Evolutionary conservation across 2,888 invertebrate genomes (phyloP), one percentile per base, ranked within the genome.

Genomic region (Heteromyza rotundicornis): DNA sequence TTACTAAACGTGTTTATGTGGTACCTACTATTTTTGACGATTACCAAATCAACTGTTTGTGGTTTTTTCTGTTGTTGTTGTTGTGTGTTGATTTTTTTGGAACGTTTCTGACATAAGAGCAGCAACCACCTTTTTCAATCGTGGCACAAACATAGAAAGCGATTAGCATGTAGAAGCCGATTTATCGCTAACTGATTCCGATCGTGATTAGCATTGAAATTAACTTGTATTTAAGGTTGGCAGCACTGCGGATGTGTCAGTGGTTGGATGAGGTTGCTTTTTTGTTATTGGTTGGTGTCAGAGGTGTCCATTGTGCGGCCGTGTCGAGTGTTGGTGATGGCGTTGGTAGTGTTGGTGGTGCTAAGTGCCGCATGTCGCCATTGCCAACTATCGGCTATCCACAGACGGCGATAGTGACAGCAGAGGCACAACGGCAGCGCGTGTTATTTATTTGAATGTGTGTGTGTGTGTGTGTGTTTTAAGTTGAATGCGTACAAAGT

Each of bases 181-280:
- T 62, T 77, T 77, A 76, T 76, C 77, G 69, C 71, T 73, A 73
- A 74, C 65, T 75, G 69, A 64, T 68, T 70, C 69, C 76, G 70
- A 76, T 76, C 69, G 73, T 77, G 70, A 69, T 77, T 77, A 73
- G 77, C 78, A 73, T 66, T 70, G 57, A 73, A 73, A 78, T 78
- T 65, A 74, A 73, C 60, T 66, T 68, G 67, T 60, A 54, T 59
- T 62, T 56, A 5, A 47, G 47, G 47, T 47, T 17, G 47, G 19
- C 20, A 20, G 19, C 19, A 20, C 40, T 40, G 19, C 47, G 47
- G 47, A 47, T 20, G 40, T 14, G 2, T 52, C 12, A 19, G 35
- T 22, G 44, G 50, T 20, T 55, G 51, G n/a, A 19, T 51, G 54
- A 40, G 24, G 44, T 52, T 24, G 64, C 65, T 74, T 77, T 10